Percentiles rank a stretch among this genome's conserved stretches.
Conservation (phyloP, 2,797 vertebrate genomes). For the Catostomus latipinnis region DNA sequence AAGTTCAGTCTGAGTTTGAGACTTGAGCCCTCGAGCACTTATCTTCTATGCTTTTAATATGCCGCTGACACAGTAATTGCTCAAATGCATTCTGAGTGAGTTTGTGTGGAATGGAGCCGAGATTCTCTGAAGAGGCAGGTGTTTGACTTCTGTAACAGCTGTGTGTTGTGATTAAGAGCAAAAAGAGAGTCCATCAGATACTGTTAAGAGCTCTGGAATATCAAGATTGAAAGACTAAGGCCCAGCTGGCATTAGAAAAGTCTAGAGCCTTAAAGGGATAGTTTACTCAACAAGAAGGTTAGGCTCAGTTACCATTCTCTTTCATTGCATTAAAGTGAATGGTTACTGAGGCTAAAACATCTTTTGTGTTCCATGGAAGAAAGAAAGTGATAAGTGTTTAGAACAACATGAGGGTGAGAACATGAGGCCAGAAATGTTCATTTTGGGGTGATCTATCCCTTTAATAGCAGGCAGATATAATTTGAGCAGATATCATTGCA, state of each 20-base stretch:
- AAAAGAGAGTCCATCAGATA: not conserved
- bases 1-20: not conserved
- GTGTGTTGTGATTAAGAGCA: slow-evolving; percentile 27
- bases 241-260: slow-evolving; percentile 14
- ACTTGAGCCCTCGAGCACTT: slow-evolving; percentile 21
- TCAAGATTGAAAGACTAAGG: not conserved
- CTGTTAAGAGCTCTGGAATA: not conserved
- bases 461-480: not conserved
- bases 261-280: not conserved
- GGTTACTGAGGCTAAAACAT: too few species aligned
- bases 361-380: too few species aligned
- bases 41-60: slow-evolving; percentile 40
- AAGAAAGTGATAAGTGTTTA: too few species aligned
- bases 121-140: slow-evolving; percentile 30
- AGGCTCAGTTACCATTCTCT: not conserved
- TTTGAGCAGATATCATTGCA: not conserved
- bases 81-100: slow-evolving; percentile 36
- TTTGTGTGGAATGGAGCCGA: slow-evolving; percentile 5
- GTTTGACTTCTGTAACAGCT: slow-evolving; percentile 54
- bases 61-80: slow-evolving; percentile 48
- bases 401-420: too few species aligned
- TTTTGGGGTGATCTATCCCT: too few species aligned
- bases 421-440: too few species aligned
- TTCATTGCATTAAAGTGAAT: too few species aligned
- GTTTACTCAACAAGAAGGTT: not conserved